Evolutionary conservation across 2,797 vertebrate genomes (phyloP), one percentile per base, ranked within the genome.

Genomic region (Ciconia nigra): DNA sequence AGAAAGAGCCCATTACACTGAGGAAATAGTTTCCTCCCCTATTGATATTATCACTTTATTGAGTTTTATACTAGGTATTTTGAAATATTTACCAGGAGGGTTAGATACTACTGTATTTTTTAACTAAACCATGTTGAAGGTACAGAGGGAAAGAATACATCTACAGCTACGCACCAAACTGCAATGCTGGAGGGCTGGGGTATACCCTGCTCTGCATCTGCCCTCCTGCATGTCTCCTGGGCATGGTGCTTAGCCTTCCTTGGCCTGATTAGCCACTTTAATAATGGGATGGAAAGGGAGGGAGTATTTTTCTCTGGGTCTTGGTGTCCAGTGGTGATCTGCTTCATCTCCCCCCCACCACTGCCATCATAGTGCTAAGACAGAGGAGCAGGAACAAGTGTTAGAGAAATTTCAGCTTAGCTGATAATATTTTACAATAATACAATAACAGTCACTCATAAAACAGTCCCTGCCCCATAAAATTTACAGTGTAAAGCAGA

Each of bases 401-500:
- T 57, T 67, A 67, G 74, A 85, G 78, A 91, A 80, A 92, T 92
- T 80, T 80, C 92, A 71, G 71, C 65, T 92, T 54, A 92, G 67
- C 79, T 46, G 11, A 94, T 87, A 96, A 94, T 94, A 91, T 93
- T 91, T 94, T 91, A 91, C 87, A 96, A 33, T 93, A 92, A 94
- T 76, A 19, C 55, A 83, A 28, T 94, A 95, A 92, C 82, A 89
- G 63, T 16, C 87, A 31, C 82, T 87, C 84, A 55, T 95, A 94
- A 95, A 96, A 85, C 87, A 93, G 89, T 57, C 63, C 74, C 67
- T 95, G 83, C 81, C 59, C 93, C 83, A 85, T 95, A 95, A 92
- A 97, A 92, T 91, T 94, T 97, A 94, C 89, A 94, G 25, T 51
- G 71, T 81, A 95, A 96, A 95, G 78, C 92, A 96, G 90, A 96